These are phyloP conservation scores for Amiota communis DNA, from an alignment of 2,888 invertebrate species.

Conservation along the genomic window DNA sequence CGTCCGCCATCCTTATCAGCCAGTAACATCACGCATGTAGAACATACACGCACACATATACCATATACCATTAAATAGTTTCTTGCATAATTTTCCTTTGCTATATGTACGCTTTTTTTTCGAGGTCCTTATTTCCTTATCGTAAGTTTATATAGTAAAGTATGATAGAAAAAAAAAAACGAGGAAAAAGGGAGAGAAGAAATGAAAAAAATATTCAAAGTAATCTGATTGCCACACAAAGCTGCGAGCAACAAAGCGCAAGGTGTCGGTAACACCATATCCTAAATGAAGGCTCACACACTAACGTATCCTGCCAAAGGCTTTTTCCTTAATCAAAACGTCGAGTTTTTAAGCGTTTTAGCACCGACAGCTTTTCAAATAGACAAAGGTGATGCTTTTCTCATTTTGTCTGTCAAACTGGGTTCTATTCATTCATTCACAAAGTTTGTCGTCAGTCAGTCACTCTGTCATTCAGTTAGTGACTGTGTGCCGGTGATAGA, in stretches of 20 bases:
- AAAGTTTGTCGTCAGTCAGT: conserved; percentile 31
- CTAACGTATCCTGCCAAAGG: conserved; percentile 54
- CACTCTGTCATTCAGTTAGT: conserved; percentile 39
- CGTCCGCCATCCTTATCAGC: conserved; percentile 32
- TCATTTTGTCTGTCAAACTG: conserved; percentile 34
- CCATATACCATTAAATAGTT: conserved; percentile 55
- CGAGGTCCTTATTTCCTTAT: conserved; percentile 36
- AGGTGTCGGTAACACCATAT: neutral
- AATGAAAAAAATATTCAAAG: conserved; percentile 40
- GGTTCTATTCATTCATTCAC: conserved; percentile 33
- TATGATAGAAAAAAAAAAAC: conserved; percentile 30
- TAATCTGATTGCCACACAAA: conserved; percentile 59
- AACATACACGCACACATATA: conserved; percentile 46
- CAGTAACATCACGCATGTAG: too few relatives aligned
- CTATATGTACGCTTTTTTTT: conserved; percentile 32
- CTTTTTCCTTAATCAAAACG: conserved; percentile 61
- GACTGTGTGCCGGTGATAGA: conserved; percentile 22
- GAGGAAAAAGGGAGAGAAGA: conserved; percentile 4
- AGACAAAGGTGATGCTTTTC: conserved; percentile 27
- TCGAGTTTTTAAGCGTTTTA: conserved; percentile 59
- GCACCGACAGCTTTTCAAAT: conserved; percentile 46
- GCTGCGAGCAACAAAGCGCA: neutral
- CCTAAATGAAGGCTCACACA: neutral
- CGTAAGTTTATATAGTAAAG: neutral
- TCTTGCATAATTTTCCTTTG: conserved; percentile 53